These are phyloP conservation scores for Holothuria glaberrima DNA, from an alignment of 35 echinoderm and acorn worm genomes.

Conservation along the genomic window DNA sequence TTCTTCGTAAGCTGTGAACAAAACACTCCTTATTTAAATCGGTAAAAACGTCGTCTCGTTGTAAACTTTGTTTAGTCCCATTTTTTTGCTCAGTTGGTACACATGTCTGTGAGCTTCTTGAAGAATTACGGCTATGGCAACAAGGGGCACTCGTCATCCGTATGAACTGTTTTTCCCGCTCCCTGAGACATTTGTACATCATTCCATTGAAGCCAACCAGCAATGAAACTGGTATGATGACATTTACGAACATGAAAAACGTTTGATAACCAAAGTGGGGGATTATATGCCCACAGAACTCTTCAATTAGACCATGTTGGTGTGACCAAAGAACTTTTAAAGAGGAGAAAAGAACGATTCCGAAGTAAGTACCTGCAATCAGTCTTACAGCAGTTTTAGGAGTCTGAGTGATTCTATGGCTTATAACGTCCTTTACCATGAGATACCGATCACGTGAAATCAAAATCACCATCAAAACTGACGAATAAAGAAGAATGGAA, in stretches of 20 bases:
- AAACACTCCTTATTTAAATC: too few relatives aligned
- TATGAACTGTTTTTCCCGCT: not conserved
- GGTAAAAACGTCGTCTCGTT: too few relatives aligned
- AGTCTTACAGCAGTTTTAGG: not conserved
- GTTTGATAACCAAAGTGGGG: not conserved
- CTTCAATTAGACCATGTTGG: not conserved
- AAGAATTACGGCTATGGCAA: too few relatives aligned
- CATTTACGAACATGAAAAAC: not conserved
- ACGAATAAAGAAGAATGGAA: not conserved
- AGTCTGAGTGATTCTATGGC: not conserved
- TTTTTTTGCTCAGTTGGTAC: too few relatives aligned
- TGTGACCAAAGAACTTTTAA: not conserved
- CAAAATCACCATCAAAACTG: not conserved
- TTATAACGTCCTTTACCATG: not conserved
- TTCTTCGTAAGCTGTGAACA: too few relatives aligned
- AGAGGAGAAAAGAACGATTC: not conserved
- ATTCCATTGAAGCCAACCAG: not conserved
- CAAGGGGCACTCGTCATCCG: too few relatives aligned
- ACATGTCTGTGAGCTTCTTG: too few relatives aligned
- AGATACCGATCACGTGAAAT: conserved; percentile 35
- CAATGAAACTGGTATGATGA: not conserved
- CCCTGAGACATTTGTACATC: not conserved
- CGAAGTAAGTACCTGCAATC: not conserved
- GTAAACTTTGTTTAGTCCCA: too few relatives aligned
- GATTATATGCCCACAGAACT: not conserved